phyloP scores from a whole-genome alignment of 2,888 invertebrate genomes.

The Acanthosoma haemorrhoidale region DNA sequence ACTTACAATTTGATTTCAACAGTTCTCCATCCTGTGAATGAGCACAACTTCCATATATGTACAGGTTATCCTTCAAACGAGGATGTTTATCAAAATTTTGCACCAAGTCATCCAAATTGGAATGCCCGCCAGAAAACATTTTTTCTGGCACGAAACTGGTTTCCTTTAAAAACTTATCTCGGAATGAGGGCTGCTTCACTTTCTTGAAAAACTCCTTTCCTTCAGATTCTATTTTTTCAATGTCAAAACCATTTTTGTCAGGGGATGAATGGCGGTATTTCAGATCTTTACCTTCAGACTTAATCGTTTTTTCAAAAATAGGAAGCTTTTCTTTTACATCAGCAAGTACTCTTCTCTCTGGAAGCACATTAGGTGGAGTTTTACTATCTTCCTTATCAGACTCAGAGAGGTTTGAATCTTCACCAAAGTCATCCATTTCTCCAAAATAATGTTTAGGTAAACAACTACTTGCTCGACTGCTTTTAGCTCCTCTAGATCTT shows the following conservation, averaged over 20 bases:
- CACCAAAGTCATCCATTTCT: slow-evolving; percentile 32
- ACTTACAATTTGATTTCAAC: neutral
- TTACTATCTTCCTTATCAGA: slow-evolving; percentile 23
- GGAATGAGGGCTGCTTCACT: slow-evolving; percentile 19
- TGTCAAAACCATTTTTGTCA: slow-evolving; percentile 15
- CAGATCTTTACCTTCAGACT: slow-evolving; percentile 18
- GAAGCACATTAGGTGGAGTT: slow-evolving; percentile 17
- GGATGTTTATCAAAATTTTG: slow-evolving; percentile 5
- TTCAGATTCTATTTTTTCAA: slow-evolving; percentile 6
- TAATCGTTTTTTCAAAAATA: slow-evolving; percentile 22
- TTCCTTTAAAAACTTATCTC: slow-evolving; percentile 14
- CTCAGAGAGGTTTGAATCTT: slow-evolving; percentile 25
- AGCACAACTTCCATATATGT: neutral
- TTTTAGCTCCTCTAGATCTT: slow-evolving; percentile 50
- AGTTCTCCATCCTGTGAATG: neutral
- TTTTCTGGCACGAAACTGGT: neutral
- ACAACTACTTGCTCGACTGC: slow-evolving; percentile 18
- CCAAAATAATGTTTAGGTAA: slow-evolving; percentile 41
- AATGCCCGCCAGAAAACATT: neutral
- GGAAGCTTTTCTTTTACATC: slow-evolving; percentile 6
- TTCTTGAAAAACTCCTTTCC: slow-evolving; percentile 25
- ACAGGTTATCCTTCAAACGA: neutral
- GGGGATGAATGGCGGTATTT: slow-evolving; percentile 26
- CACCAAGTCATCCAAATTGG: neutral
- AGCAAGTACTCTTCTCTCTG: neutral